Evolutionary conservation across 2,797 vertebrate genomes (phyloP).

Genomic region (Propithecus deckenii): DNA sequence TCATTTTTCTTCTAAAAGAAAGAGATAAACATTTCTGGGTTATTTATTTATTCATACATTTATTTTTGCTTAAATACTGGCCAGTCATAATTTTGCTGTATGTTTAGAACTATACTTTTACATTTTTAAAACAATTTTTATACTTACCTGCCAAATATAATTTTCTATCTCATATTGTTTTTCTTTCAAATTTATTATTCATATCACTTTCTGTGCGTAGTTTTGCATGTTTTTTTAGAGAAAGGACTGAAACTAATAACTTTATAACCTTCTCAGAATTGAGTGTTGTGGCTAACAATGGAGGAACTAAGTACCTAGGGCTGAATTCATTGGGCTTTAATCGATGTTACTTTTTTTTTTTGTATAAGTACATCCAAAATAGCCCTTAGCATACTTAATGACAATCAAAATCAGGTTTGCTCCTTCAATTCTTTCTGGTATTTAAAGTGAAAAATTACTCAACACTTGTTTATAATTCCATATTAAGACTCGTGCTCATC

Average conservation of each 20-base stretch:
- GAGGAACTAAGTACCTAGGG: not conserved
- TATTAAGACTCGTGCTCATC: not conserved
- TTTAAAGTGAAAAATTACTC: not conserved
- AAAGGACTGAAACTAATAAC: not conserved
- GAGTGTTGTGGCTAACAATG: not conserved
- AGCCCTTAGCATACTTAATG: not conserved
- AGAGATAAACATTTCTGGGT: not conserved
- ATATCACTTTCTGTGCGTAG: not conserved
- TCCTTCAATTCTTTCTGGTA: not conserved
- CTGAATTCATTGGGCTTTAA: not conserved
- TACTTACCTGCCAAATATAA: constrained; percentile 16
- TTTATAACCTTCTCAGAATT: not conserved
- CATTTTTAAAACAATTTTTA: not conserved
- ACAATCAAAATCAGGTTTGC: not conserved
- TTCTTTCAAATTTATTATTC: not conserved
- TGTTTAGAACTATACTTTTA: not conserved
- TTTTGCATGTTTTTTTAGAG: not conserved
- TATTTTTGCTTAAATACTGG: not conserved
- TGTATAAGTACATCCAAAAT: not conserved
- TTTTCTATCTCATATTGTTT: not conserved
- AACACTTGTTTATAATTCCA: not conserved
- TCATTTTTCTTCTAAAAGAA: constrained; percentile 20
- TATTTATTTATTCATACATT: not conserved
- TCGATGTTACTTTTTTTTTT: not conserved
- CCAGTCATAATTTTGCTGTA: not conserved